Base-by-base conservation (phyloP, 2,113 vertebrate genomes). In the Semnornis frantzii region DNA sequence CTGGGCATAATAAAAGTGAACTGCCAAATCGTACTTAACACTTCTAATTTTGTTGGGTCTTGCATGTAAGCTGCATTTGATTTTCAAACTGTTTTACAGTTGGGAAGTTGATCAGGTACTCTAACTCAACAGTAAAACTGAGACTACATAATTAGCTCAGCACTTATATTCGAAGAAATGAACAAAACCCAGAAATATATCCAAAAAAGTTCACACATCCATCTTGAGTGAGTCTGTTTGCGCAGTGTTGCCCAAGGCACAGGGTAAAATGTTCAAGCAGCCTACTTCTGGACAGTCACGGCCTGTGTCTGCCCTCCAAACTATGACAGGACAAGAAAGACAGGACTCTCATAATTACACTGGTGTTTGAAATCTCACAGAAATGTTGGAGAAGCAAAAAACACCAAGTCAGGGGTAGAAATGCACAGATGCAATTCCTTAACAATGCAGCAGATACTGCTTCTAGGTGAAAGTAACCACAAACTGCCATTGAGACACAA, bases 1-100 rank as follows among this genome's bases (percentile, higher is more conserved):
- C 98, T 98, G 97, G 98, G 98, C 98, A 98, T 98, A 98, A 98
- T 98, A 98, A 99, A 99, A 98, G 97, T 97, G 98, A 98, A 98
- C 98, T 98, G 99, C 99, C 99, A 99, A 99, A 98, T 98, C 97
- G 98, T 98, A 98, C 98, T 98, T 98, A 98, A 98, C 98, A 99
- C 99, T 99, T 98, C 98, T 99, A 97, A 98, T 98, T 98, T 98
- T 98, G 97, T 97, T 98, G 97, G 97, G 97, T 97, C 97, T 98
- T 98, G 97, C 97, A 97, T 98, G 96, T 97, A 95, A 96, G 97
- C 97, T 97, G 97, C 97, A 98, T 98, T 98, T 97, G 97, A 97
- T 98, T 98, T 97, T 97, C 97, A 98, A 97, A 98, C 96, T 97
- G 97, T 97, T 98, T 98, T 98, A 97, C 97, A 98, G 97, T 97